Evolutionary conservation across 2,888 invertebrate species (phyloP), one percentile per base, ranked within the genome.

Genomic region (Amblyteles armatorius): DNA sequence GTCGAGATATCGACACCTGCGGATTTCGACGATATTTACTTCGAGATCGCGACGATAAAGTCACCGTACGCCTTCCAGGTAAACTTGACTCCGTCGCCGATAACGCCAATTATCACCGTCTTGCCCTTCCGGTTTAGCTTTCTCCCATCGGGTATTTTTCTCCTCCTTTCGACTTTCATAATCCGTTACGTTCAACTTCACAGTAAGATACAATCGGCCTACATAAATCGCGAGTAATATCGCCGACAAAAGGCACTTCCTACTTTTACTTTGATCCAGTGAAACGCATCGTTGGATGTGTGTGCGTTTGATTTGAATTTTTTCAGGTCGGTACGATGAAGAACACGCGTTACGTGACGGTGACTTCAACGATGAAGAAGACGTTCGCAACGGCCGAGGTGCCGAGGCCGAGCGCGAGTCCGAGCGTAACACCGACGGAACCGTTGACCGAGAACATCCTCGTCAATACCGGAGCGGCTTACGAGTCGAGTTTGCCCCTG

Each of bases 21-120:
- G 40, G 97, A 98, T 93, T 97, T 98, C 91, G 96, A 96, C 92
- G 97, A 98, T 93, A 95, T 97, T 87, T 98, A 98, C 92, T 98
- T 97, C 92, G 97, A 98, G 95, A 97, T 98, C 90, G 98, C 98
- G 55, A 98, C 98, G 2, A 97, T 98, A 88, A 97, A 97, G 94
- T 97, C 98, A 84, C 98, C 98, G 3, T 98, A 98, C 91, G 96
- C 97, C 81, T 98, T 98, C 94, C 98, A 98, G 96, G 98, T 97
- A 95, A 94, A 91, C 83, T 83, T 68, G 33, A 88, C 19, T 3
- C 13, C 7, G 2, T 2, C 16, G 29, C 16, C 2, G 5, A 11
- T 29, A 33, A 33, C 11, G 29, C 29, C n/a, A 26, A 60, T 67
- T 52, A 36, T 22, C 16, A 55, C 33, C 48, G 29, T 67, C 33